Percentiles rank a stretch among this genome's conserved stretches.
These are phyloP conservation scores for Chaetops frenatus DNA, from an alignment of 2,113 vertebrate species.

Conservation along the genomic window DNA sequence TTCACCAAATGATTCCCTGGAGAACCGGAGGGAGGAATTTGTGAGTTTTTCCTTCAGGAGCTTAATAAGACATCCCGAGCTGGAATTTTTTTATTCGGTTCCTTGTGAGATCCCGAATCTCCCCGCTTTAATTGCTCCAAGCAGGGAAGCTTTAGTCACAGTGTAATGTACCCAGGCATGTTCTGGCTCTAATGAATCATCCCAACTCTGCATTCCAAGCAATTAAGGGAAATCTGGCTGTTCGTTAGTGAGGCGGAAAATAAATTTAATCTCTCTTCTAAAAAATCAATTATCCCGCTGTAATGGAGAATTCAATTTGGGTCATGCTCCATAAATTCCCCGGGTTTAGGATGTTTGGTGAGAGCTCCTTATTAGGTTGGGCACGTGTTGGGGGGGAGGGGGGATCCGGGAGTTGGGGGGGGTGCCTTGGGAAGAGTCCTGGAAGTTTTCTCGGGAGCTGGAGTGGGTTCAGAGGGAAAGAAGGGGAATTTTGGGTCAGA, in stretches of 20 bases:
- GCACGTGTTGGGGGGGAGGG: too few relatives aligned
- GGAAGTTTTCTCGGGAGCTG: neutral
- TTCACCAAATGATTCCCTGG: neutral
- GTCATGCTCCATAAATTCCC: conserved; percentile 81
- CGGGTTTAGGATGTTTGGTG: conserved; percentile 71
- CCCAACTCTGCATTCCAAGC: conserved; percentile 76
- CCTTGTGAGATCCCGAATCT: conserved; percentile 61
- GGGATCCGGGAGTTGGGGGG: neutral
- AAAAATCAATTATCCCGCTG: conserved; percentile 82
- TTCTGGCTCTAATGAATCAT: conserved; percentile 79
- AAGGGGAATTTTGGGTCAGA: neutral
- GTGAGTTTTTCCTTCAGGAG: conserved; percentile 27
- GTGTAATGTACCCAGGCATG: conserved; percentile 74
- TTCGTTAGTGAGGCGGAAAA: conserved; percentile 81
- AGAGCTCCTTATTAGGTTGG: conserved; percentile 57
- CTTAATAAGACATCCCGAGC: conserved; percentile 60
- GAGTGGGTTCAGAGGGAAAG: neutral
- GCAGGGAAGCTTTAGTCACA: conserved; percentile 74
- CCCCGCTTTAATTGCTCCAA: conserved; percentile 72
- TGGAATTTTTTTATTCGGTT: conserved; percentile 60
- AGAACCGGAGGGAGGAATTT: neutral
- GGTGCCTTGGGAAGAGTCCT: neutral
- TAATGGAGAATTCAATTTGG: conserved; percentile 82
- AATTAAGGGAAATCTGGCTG: conserved; percentile 85
- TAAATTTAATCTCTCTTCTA: conserved; percentile 83